Base-by-base conservation (phyloP, 1,140 invertebrate species). In the Trichonephila clavata region DNA sequence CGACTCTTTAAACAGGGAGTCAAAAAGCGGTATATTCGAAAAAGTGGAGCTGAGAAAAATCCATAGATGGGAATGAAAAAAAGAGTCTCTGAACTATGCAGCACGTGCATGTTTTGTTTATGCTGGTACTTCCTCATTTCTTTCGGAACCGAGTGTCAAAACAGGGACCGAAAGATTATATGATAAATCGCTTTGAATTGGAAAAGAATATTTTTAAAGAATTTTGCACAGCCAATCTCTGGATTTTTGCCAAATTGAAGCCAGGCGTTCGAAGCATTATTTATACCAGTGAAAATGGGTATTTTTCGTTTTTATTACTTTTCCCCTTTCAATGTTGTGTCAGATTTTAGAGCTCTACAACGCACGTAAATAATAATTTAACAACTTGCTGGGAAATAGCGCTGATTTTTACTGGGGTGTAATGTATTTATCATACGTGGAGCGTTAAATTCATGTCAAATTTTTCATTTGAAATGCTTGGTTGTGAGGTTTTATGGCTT, bases 151-250 rank as follows among this genome's bases (percentile, higher is more conserved):
- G 80, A 43, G 89, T 92, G 90, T 92, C 90, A 92, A 92, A 63
- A 68, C 59, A 65, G 71, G 60, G 61, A 80, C n/a, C 32, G 90
- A 84, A 84, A 92, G 90, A 92, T 92, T 92, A 92, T 80, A 92
- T 92, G 90, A 92, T 92, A 92, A 84, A 92, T 92, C 90, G 90
- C 80, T 50, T 24, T 43, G 90, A 92, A 92, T 92, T 84, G 80
- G 90, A 50, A 84, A 92, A 92, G 90, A 92, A 92, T 84, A 92
- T 92, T 92, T 92, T 92, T 84, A 92, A 92, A 84, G 77, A 84
- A 92, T 92, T 84, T 84, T 16, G 24, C 57, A n/a, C n/a, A 20
- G 16, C 50, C 24, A 2, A 57, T 27, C n/a, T 32, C 80, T 92
- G 80, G 60, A 84, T 50, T 24, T 50, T 50, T 92, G 90, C 80